Evolutionary conservation across 2,888 invertebrate species (phyloP), one percentile per base, ranked within the genome.

Genomic region (Synanthedon myopaeformis): DNA sequence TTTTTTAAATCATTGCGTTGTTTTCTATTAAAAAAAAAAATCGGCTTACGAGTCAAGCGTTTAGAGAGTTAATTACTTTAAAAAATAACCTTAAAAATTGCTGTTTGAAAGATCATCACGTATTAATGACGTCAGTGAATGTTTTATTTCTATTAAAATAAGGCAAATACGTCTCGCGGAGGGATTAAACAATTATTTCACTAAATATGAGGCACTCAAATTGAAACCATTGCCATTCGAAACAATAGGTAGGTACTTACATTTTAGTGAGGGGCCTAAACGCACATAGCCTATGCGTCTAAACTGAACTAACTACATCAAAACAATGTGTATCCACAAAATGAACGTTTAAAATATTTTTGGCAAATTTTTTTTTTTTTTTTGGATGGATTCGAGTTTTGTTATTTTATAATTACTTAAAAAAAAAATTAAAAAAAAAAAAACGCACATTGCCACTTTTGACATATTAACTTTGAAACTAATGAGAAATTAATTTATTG

Each of bases 81-180:
- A 4, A 23, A 23, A 23, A 19, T 3, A 19, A 19, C 19, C 19
- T 19, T 23, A 4, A 4, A 23, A 4, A 23, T 4, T 23, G 19
- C 19, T 23, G 5, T 23, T 23, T 35, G 10, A 35, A 35, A 10
- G 35, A 35, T 35, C 8, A 35, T 5, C 2, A 28, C 6, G 10
- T 35, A 35, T 35, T 35, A 35, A 35, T 35, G 13, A 45, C 45
- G 45, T 4, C 13, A 45, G 45, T 45, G 45, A 13, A 14, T 6
- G 6, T 1, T 14, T 45, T 45, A 14, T 14, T 58, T 66, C 83
- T 84, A 83, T 79, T 76, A 83, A 85, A 85, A 86, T 87, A 87
- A 87, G 86, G 85, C 86, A 80, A 78, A 82, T 61, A 74, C 82
- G 74, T 76, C 58, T 75, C 64, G 69, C 82, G 85, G 85, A 85